Percentiles rank a stretch among this genome's conserved stretches.
Evolutionary conservation across 2,888 invertebrate genomes (phyloP).

Genomic region (Protophormia terraenovae): DNA sequence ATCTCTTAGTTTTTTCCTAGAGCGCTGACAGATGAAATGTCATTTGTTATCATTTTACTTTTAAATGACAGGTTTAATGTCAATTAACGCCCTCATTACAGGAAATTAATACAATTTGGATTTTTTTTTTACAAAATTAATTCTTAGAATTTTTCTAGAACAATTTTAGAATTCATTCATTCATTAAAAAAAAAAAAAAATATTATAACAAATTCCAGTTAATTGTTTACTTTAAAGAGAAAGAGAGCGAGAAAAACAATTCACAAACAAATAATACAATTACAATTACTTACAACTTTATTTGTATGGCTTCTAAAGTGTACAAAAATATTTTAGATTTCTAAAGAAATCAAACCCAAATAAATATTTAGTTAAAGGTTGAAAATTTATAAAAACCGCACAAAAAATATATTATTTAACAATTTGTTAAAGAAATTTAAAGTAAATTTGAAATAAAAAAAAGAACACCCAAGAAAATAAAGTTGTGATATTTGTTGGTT

Average conservation of each 20-base stretch:
- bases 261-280: constrained; percentile 62
- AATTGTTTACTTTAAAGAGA: constrained; percentile 52
- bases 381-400: constrained; percentile 35
- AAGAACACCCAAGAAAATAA: constrained; percentile 56
- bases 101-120: constrained; percentile 32
- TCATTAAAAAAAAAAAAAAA: background rate
- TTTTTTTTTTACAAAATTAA: constrained; percentile 11
- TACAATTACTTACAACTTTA: background rate
- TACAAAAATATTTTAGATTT: background rate
- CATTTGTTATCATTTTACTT: background rate
- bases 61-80: constrained; percentile 48
- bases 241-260: constrained; percentile 6
- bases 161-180: background rate
- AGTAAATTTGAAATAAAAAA: too few relatives aligned
- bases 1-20: background rate
- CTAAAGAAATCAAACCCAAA: constrained; percentile 59
- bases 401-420: constrained; percentile 15
- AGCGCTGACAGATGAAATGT: constrained; percentile 57
- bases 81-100: constrained; percentile 47
- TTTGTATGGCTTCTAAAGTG: background rate
- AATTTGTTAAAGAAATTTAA: constrained; percentile 3
- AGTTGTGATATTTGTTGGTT: constrained; percentile 7
- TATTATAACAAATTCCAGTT: constrained; percentile 61
- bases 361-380: constrained; percentile 61
- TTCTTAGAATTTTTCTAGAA: constrained; percentile 29